Evolutionary conservation across 2,888 invertebrate genomes (phyloP), one percentile per base, ranked within the genome.

Genomic region (Busseola fusca): DNA sequence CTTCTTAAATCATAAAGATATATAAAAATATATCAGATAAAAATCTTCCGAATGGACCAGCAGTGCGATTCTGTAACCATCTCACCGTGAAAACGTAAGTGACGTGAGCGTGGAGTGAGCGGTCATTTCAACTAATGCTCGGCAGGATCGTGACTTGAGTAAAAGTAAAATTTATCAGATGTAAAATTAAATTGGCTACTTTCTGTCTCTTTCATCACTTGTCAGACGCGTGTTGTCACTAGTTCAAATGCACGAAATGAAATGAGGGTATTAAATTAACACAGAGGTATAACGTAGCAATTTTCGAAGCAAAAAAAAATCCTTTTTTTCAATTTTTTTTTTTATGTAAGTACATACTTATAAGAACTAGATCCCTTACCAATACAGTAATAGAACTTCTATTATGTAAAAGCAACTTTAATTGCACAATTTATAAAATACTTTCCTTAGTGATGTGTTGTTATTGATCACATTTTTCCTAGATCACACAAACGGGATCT

Each of bases 161-260:
- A 27, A 21, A 50, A 80, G 21, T 3, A 37, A 37, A 12, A 45
- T 62, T 74, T 63, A 80, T 21, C 16, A 56, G 25, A 5, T 64
- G 14, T 74, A 37, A 50, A 60, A 74, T 74, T 57, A 40, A 64
- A 63, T 62, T 63, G 48, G 7, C 18, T 60, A 63, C 63, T 42
- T 79, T 63, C 6, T 57, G 12, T 3, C 18, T 40, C 3, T 57
- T n/a, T 18, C 5, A 18, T 54, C 18, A 30, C 16, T 72, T 42
- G 10, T 80, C 75, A 80, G 83, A 82, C 78, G 76, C 83, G 62
- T 82, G 85, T 78, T 87, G 85, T 87, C 82, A 84, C 82, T 80
- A 83, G 80, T 86, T 87, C 89, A 88, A 88, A 86, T 88, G 91
- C 91, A 92, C 90, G 88, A 87, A 85, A 83, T 84, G 74, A 86